Percentiles rank a stretch among this genome's conserved stretches.
These are phyloP conservation scores for Pycnomerus fuliginosus DNA, from an alignment of 2,888 invertebrate genomes.

Conservation along the genomic window DNA sequence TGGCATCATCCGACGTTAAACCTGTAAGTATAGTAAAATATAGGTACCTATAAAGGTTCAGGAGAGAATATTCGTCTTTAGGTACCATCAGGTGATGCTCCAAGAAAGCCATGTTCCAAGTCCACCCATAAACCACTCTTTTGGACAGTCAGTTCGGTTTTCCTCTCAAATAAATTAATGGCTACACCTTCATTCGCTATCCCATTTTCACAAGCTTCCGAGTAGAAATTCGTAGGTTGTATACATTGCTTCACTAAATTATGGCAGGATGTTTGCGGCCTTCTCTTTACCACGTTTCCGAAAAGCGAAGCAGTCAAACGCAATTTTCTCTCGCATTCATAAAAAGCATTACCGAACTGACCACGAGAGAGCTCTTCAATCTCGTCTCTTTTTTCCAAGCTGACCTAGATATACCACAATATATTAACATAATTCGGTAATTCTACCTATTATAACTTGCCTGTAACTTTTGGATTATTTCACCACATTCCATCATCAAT, in stretches of 20 bases:
- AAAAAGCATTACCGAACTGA: constrained; percentile 20
- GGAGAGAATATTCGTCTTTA: too few species aligned
- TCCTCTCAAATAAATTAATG: neutral
- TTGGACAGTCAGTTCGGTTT: neutral
- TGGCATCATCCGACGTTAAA: too few species aligned
- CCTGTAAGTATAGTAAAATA: too few species aligned
- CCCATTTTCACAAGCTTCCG: constrained; percentile 24
- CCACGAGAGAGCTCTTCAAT: constrained; percentile 10
- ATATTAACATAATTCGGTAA: too few species aligned
- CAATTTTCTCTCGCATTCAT: constrained; percentile 11
- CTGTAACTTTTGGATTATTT: too few species aligned
- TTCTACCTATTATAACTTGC: too few species aligned
- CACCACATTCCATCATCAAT: too few species aligned
- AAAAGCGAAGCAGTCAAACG: constrained; percentile 25
- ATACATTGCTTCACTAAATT: constrained; percentile 22
- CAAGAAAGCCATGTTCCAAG: neutral
- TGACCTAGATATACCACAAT: too few species aligned
- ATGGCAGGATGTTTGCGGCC: constrained; percentile 20
- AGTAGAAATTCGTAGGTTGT: constrained; percentile 5
- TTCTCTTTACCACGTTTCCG: constrained; percentile 17
- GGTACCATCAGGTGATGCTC: constrained; percentile 5
- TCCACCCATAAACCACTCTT: constrained; percentile 1
- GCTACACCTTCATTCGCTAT: constrained; percentile 22
- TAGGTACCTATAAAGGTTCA: too few species aligned
- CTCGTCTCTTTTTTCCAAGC: neutral